Conservation (phyloP, 2,797 vertebrate genomes). For the Leptoclinus maculatus region DNA sequence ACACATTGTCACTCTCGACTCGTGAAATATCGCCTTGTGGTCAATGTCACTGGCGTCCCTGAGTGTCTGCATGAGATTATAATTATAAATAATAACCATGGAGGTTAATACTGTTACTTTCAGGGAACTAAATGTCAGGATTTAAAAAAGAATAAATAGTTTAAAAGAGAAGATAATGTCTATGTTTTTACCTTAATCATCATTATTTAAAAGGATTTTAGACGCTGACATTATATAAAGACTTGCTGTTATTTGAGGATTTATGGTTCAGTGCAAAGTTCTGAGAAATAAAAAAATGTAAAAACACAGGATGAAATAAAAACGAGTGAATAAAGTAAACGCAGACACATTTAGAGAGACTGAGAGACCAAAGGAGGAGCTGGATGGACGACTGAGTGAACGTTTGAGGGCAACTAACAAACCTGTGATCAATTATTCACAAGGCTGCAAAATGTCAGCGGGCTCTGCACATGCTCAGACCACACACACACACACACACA, state of each 20-base stretch:
- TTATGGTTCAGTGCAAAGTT: background rate
- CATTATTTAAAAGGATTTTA: background rate
- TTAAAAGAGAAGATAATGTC: background rate
- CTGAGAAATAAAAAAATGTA: no score
- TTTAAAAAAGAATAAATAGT: no score
- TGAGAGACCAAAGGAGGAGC: background rate
- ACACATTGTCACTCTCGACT: no score
- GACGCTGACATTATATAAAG: no score
- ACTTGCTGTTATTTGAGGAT: background rate
- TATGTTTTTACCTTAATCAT: background rate
- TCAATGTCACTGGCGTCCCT: no score
- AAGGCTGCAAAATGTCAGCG: conserved; percentile 67
- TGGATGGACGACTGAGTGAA: no score
- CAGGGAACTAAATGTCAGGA: no score
- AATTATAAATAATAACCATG: no score
- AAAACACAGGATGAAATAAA: background rate
- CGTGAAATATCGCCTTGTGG: no score
- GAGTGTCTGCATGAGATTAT: no score
- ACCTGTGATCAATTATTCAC: conserved; percentile 76
- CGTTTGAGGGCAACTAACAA: conserved; percentile 7
- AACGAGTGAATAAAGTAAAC: background rate
- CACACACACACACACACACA: background rate
- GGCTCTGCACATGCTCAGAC: conserved; percentile 52
- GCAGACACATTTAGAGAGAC: background rate
- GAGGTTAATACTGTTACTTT: no score